phyloP scores from a whole-genome alignment of 2,888 invertebrate species.

The Lasioglossum malachurum region DNA sequence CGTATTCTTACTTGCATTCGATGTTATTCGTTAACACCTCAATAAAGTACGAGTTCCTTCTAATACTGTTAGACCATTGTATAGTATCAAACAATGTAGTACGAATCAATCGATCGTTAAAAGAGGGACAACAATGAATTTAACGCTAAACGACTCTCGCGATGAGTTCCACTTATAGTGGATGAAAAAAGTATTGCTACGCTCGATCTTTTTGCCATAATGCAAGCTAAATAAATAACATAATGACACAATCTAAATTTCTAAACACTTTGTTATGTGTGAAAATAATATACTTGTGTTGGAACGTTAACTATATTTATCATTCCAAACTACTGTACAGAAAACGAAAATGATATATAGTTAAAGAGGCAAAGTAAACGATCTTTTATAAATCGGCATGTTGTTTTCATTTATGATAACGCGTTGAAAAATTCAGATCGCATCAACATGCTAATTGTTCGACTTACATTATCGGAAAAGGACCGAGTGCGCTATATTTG shows the following conservation, averaged over 20 bases:
- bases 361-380: not conserved
- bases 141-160: constrained; percentile 27
- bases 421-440: not conserved
- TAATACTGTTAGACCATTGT: constrained; percentile 58
- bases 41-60: constrained; percentile 40
- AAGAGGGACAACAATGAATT: constrained; percentile 37
- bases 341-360: not conserved
- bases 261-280: not conserved
- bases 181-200: not conserved
- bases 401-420: not conserved
- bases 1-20: constrained; percentile 31
- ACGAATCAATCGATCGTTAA: constrained; percentile 32
- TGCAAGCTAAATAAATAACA: not conserved
- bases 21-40: constrained; percentile 39
- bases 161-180: constrained; percentile 4
- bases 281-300: not conserved
- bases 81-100: constrained; percentile 39
- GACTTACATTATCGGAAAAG: not conserved
- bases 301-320: not conserved
- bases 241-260: not conserved
- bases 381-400: not conserved
- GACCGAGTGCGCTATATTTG: not conserved
- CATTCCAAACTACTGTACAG: not conserved
- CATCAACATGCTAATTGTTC: not conserved
- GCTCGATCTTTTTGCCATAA: not conserved